These are phyloP conservation scores for Silurus meridionalis DNA, from an alignment of 2,113 vertebrate genomes.

Conservation along the genomic window DNA sequence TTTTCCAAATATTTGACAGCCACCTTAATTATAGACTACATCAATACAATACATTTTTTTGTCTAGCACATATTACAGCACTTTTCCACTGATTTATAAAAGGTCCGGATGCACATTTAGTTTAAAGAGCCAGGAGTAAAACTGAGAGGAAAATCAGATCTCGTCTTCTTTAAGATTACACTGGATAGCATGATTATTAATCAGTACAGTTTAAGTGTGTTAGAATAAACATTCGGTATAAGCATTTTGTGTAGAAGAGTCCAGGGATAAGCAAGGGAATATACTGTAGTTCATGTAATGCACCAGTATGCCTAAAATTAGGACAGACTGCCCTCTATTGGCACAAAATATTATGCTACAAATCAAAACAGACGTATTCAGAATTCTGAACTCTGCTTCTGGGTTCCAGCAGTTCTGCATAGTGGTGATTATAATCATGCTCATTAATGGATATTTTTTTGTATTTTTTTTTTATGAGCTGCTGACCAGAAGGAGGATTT, in stretches of 20 bases:
- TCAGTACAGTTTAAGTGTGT: neutral
- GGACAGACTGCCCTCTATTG: conserved; percentile 49
- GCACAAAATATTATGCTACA: neutral
- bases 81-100: neutral
- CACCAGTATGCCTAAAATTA: neutral
- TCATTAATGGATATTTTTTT: neutral
- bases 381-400: neutral
- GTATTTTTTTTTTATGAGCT: neutral
- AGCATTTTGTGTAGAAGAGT: neutral
- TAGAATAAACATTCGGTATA: neutral
- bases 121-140: neutral
- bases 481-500: neutral
- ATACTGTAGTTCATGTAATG: neutral
- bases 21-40: neutral
- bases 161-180: neutral
- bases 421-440: neutral
- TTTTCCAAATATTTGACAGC: no score
- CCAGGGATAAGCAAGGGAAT: neutral
- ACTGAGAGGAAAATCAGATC: neutral
- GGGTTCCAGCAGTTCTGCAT: neutral
- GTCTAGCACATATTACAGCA: neutral
- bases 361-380: neutral
- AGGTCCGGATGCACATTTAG: neutral
- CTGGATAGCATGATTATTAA: neutral
- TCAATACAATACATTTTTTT: neutral